Base-by-base conservation (phyloP, 2,113 vertebrate species). In the Isurus oxyrinchus region DNA sequence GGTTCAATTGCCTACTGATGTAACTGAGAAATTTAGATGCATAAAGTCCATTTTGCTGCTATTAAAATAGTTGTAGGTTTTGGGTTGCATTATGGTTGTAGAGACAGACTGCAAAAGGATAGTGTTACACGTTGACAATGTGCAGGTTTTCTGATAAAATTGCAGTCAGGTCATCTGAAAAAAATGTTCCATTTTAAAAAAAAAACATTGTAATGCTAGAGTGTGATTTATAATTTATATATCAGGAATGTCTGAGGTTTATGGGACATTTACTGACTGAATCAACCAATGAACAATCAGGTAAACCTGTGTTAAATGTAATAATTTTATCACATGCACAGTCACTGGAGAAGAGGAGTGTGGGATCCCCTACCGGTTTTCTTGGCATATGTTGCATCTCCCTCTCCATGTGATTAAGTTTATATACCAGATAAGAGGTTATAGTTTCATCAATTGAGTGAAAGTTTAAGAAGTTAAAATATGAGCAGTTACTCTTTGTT, bases 201-300 rank as follows among this genome's bases (percentile, higher is more conserved):
- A 14, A 40, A 72, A 72, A 35, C 7, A 44, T 88, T 0, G 49
- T 55, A 88, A 88, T n/a, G 55, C 49, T 0, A 27, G 44, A 4
- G 4, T 44, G 44, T 53, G 84, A 53, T 25, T 53, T 44, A 98
- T 97, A 97, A 97, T 40, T 31, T n/a, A 63, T 97, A 97, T 96
- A 96, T 97, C 97, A 97, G 97, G 97, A 97, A 97, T 97, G 97
- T 97, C 96, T 96, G 97, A 96, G 97, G 96, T 66, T 72, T 76
- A 96, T 40, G 35, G n/a, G 11, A 19, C 81, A 84, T 84, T 3
- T 40, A 84, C 14, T 84, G 13, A 87, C 19, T 87, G 84, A 23
- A 53, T 5, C 21, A 27, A 10, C 21, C 25, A 5, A 97, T 95
- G 96, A 96, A 96, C 86, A 96, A 98, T 98, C 97, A 96, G 96